A percentile compares a stretch with the other conserved stretches of the same genome.
These are phyloP conservation scores for Allygus modestus DNA, from an alignment of 2,888 invertebrate genomes.

Conservation along the genomic window DNA sequence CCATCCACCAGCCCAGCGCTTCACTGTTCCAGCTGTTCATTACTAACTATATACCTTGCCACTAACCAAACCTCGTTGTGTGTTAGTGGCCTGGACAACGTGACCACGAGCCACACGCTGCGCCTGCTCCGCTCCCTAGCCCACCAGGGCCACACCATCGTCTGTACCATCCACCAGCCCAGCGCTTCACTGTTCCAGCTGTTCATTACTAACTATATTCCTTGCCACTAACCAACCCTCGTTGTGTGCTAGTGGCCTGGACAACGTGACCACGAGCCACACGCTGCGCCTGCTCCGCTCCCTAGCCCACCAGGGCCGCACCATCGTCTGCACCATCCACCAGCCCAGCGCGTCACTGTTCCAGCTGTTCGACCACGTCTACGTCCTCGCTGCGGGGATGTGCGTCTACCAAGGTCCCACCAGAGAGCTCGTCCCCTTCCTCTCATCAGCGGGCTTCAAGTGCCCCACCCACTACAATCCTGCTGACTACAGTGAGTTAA, in stretches of 20 bases:
- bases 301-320: slow-evolving; percentile 81
- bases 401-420: slow-evolving; percentile 84
- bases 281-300: slow-evolving; percentile 79
- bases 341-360: slow-evolving; percentile 83
- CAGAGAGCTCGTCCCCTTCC: slow-evolving; percentile 79
- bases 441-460: slow-evolving; percentile 77
- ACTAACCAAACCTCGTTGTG: too few species aligned
- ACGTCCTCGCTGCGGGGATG: slow-evolving; percentile 80
- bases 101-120: slow-evolving; percentile 81
- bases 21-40: too few species aligned
- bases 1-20: slow-evolving; percentile 84
- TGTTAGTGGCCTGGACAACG: slow-evolving; percentile 82
- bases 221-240: too few species aligned
- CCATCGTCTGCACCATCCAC: slow-evolving; percentile 84
- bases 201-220: too few species aligned
- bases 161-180: slow-evolving; percentile 85
- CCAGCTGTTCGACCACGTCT: slow-evolving; percentile 81
- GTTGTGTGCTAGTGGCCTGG: slow-evolving; percentile 82
- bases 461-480: slow-evolving; percentile 83
- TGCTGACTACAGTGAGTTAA: slow-evolving; percentile 83
- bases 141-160: slow-evolving; percentile 81
- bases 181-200: slow-evolving; percentile 81
- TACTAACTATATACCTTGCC: too few species aligned
- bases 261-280: slow-evolving; percentile 81
- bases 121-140: slow-evolving; percentile 79